A percentile compares a stretch with the other conserved stretches of the same genome.
These are phyloP conservation scores for Micromesistius poutassou DNA, from an alignment of 2,797 vertebrate genomes.

Conservation along the genomic window DNA sequence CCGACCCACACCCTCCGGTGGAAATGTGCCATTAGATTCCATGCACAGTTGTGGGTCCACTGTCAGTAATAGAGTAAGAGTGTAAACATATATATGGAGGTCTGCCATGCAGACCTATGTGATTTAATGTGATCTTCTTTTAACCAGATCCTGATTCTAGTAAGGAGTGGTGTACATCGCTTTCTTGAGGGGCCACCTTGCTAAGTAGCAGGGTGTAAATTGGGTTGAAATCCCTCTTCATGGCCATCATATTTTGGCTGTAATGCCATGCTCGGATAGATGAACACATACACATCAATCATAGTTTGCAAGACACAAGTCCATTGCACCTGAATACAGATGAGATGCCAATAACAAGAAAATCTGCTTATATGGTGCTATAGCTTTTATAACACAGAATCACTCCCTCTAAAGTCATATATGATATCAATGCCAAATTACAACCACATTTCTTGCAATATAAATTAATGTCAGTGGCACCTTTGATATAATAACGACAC, in stretches of 20 bases:
- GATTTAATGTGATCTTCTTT: not conserved
- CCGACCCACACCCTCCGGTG: too few relatives aligned
- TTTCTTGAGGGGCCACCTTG: not conserved
- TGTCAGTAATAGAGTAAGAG: not conserved
- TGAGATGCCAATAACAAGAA: not conserved
- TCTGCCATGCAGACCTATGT: not conserved
- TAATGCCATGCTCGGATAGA: not conserved
- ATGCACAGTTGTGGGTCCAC: not conserved
- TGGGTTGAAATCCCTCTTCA: not conserved
- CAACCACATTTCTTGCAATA: not conserved
- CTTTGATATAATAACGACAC: not conserved
- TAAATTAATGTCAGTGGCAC: not conserved
- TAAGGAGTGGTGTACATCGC: not conserved
- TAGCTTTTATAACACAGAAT: not conserved
- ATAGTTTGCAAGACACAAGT: not conserved
- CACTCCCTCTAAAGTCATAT: not conserved
- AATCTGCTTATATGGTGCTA: not conserved
- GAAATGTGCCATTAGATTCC: too few relatives aligned
- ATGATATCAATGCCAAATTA: not conserved
- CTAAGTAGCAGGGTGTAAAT: not conserved
- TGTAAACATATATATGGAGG: not conserved
- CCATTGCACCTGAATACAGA: not conserved
- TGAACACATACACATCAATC: not conserved
- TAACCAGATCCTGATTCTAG: not conserved
- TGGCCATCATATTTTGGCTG: not conserved